Evolutionary conservation across 1,140 invertebrate species (phyloP).

Genomic region (Drosophila baimaii): DNA sequence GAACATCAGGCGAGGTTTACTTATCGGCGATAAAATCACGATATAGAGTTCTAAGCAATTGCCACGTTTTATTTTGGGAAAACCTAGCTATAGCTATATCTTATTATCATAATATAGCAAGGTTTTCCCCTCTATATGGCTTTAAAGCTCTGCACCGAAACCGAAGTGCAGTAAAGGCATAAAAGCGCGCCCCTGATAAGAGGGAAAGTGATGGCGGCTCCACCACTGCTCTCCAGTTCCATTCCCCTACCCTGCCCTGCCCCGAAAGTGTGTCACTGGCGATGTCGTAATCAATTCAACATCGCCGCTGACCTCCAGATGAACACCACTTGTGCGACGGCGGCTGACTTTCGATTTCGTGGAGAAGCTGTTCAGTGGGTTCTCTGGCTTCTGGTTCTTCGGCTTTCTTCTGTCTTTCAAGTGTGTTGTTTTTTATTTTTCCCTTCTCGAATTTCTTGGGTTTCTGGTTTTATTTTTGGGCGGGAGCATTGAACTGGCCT

Average conservation of each 20-base stretch:
- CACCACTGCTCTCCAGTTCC: not conserved
- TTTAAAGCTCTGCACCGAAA: constrained; percentile 32
- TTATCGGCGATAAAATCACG: constrained; percentile 17
- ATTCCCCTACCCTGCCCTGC: constrained; percentile 6
- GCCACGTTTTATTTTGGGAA: not conserved
- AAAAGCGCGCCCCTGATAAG: constrained; percentile 32
- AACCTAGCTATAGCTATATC: constrained; percentile 1
- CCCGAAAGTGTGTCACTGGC: constrained; percentile 40
- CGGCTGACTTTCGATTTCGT: constrained; percentile 66
- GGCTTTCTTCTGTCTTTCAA: constrained; percentile 9
- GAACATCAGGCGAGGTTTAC: constrained; percentile 37
- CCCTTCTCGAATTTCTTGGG: not conserved
- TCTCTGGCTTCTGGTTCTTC: constrained; percentile 26
- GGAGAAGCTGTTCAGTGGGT: constrained; percentile 57
- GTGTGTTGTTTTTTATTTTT: constrained; percentile 20
- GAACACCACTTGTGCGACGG: constrained; percentile 57
- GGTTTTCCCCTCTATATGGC: constrained; percentile 24
- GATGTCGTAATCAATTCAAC: constrained; percentile 58
- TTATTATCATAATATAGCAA: constrained; percentile 24
- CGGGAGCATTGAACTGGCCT: constrained; percentile 56
- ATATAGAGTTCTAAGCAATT: constrained; percentile 5
- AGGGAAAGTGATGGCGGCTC: constrained; percentile 5
- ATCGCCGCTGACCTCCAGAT: constrained; percentile 52
- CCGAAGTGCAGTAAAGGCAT: constrained; percentile 33
- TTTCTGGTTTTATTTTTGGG: constrained; percentile 24